Conservation (phyloP, 2,888 invertebrate species). For the Leptinotarsa haldemani region DNA sequence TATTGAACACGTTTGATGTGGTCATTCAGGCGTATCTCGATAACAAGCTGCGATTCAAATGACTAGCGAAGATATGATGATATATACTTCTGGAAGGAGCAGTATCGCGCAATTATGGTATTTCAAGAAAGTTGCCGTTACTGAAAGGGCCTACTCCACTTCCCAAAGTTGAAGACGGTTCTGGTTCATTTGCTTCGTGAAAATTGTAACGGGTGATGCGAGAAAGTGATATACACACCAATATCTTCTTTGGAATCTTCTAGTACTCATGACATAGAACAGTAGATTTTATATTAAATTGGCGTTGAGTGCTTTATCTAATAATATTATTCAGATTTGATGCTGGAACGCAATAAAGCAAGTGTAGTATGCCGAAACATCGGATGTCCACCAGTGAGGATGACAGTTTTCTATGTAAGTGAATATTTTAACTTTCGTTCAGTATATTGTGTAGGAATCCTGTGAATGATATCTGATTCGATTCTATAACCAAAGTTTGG, state of each 20-base stretch:
- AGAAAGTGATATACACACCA: neutral
- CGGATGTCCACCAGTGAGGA: too few relatives aligned
- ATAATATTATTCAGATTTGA: too few relatives aligned
- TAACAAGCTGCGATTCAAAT: constrained; percentile 49
- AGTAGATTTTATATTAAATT: neutral
- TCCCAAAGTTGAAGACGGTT: neutral
- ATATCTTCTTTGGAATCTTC: neutral
- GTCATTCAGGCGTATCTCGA: constrained; percentile 42
- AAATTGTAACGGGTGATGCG: neutral
- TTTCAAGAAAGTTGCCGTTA: constrained; percentile 12
- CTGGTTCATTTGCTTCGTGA: neutral
- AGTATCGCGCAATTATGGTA: constrained; percentile 8
- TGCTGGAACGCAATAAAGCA: too few relatives aligned
- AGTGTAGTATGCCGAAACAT: too few relatives aligned
- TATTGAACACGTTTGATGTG: constrained; percentile 48
- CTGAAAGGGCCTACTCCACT: neutral
- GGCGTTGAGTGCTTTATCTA: too few relatives aligned
- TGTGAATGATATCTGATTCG: too few relatives aligned
- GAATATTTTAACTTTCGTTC: too few relatives aligned
- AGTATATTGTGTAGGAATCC: too few relatives aligned
- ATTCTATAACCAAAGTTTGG: too few relatives aligned
- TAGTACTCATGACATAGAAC: neutral
- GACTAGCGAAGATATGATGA: constrained; percentile 29
- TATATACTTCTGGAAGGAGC: constrained; percentile 18
- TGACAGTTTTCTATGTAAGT: too few relatives aligned